phyloP scores from a whole-genome alignment of 2,888 invertebrate genomes.

The Leptinotarsa peninsularis region DNA sequence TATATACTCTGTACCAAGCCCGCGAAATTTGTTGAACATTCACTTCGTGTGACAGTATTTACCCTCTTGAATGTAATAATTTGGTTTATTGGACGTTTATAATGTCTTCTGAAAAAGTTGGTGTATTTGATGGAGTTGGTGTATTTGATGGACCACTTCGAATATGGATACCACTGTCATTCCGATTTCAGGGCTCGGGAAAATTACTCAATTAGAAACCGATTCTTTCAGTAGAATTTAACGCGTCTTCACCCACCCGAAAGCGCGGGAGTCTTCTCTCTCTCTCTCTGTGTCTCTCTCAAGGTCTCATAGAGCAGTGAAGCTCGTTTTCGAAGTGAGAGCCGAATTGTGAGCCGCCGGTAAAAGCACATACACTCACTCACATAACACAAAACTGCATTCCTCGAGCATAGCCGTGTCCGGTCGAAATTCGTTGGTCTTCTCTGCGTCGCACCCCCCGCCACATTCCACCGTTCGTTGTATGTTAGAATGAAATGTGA shows the following conservation, averaged over 20 bases:
- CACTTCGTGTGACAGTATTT: too few species aligned
- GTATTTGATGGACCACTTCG: too few species aligned
- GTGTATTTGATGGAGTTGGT: too few species aligned
- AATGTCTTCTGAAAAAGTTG: too few species aligned
- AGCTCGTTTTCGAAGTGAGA: constrained; percentile 1
- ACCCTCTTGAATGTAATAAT: too few species aligned
- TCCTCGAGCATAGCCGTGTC: constrained; percentile 35
- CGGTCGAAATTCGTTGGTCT: constrained; percentile 45
- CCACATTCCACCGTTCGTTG: constrained; percentile 19
- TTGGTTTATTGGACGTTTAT: too few species aligned
- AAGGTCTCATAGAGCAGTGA: not conserved
- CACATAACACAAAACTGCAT: constrained; percentile 39
- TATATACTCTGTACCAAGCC: too few species aligned
- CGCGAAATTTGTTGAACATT: too few species aligned
- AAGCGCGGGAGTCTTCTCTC: not conserved
- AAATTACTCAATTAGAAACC: not conserved
- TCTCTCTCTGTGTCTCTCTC: not conserved
- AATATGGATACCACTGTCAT: too few species aligned
- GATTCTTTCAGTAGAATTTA: not conserved
- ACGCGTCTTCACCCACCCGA: not conserved
- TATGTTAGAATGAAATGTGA: constrained; percentile 39
- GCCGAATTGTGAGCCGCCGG: constrained; percentile 32
- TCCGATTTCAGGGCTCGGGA: not conserved
- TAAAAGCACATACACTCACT: constrained; percentile 25
- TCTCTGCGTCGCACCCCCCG: constrained; percentile 32